Base-by-base conservation (phyloP, 2,797 vertebrate species). In the Sebastes minor region DNA sequence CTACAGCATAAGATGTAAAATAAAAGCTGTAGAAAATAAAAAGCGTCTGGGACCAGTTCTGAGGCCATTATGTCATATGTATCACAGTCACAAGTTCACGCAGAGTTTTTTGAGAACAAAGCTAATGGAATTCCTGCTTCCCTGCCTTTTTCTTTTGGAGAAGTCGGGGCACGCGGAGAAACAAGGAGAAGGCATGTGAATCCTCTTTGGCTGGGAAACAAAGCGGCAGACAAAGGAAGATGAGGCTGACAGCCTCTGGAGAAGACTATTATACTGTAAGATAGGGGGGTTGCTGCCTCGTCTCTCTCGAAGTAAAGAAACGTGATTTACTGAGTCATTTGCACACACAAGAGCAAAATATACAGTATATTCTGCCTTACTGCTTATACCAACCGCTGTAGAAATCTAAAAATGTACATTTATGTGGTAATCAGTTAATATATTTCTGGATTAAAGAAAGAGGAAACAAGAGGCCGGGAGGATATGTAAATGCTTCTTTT, bases 201-300 rank as follows among this genome's bases (percentile, higher is more conserved):
- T 92, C 89, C 83, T 90, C 83, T 92, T 88, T 94, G 89, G 93
- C 86, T 71, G 61, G 30, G 82, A 92, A 92, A 94, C 92, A 92
- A 94, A 94, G 89, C 86, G 4, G 65, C 81, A 94, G 90, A 95
- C 92, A 94, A 94, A 91, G 88, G 91, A 89, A 94, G 91, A 92
- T 82, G 88, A 88, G 85, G 89, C 89, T 88, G 93, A 88, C 92
- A 84, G 90, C 86, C 92, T 91, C 90, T 89, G 79, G 90, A 93
- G 91, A 71, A 80, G 71, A 88, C 81, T 55, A 86, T 88, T 88
- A 84, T 86, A 77, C 70, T 86, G 82, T 71, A 86, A 83, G 84
- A 87, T 81, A 66, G 64, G 67, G 66, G 53, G 68, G 64, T 67
- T 71, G 81, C 59, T 80, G 84, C 80, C 74, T 66, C 42, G 6